Evolutionary conservation across 2,888 invertebrate species (phyloP), one percentile per base, ranked within the genome.

Genomic region (Andrena fulva): DNA sequence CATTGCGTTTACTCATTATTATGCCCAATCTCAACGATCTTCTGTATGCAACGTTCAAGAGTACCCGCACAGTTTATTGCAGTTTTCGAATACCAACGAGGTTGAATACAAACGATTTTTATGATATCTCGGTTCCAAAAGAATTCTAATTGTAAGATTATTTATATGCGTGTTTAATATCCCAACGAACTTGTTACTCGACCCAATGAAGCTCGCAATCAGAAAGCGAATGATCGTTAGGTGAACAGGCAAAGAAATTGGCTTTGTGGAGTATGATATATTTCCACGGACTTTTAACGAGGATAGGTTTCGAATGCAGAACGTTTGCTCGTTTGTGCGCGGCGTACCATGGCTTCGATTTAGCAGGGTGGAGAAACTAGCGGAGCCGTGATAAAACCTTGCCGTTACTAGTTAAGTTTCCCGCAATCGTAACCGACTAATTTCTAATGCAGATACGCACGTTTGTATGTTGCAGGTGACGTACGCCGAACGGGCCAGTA

Each of bases 401-500:
- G 75, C 54, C 70, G 75, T 80, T 74, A 72, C 60, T 78, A 59
- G 74, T 85, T 82, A 82, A 77, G 79, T 75, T 78, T 78, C 75
- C 79, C 48, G 75, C 69, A 54, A 80, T 68, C 71, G 77, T 76
- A 68, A 56, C 67, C 56, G 62, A 56, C 60, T 77, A 81, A 75
- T 84, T 80, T 82, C 82, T 86, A 82, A 87, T 84, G 80, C 87
- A 64, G 63, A 84, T 78, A 67, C 77, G 80, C 33, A 33, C 74
- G 80, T 86, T 87, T 80, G 81, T 88, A 78, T 90, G 90, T 93
- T 93, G 1, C 92, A 93, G 93, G 90, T 91, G 89, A 89, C 85
- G 85, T 83, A 85, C 89, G 82, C 87, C 89, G 88, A 92, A 92
- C 89, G 92, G 92, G 93, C 93, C 93, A 93, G 93, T 93, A 93